Percentiles rank a stretch among this genome's conserved stretches.
phyloP scores from a whole-genome alignment of 2,888 invertebrate genomes.

The Cyclophora albipunctata region DNA sequence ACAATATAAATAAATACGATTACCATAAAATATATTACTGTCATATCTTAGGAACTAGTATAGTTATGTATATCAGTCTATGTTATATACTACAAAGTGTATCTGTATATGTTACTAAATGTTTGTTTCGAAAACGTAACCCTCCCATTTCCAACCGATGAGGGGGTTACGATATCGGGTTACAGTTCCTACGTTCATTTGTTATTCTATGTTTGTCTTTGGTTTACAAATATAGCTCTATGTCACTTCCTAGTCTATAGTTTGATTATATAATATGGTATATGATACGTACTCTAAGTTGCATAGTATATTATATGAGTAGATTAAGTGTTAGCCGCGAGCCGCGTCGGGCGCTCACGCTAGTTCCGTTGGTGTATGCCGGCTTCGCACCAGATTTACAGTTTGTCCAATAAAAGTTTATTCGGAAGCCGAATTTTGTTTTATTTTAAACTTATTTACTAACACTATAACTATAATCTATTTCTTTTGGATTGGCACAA shows the following conservation, averaged over 20 bases:
- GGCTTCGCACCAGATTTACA: conserved; percentile 47
- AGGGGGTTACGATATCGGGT: conserved; percentile 31
- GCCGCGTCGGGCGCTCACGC: conserved; percentile 15
- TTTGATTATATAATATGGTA: conserved; percentile 24
- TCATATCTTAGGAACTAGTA: conserved; percentile 36
- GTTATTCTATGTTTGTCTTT: conserved; percentile 7
- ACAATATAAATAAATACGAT: conserved; percentile 37
- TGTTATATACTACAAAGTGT: too few species aligned
- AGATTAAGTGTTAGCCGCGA: conserved; percentile 18
- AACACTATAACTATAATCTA: too few species aligned
- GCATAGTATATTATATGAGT: conserved; percentile 30
- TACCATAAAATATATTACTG: conserved; percentile 33
- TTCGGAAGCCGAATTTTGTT: conserved; percentile 59
- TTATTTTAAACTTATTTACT: conserved; percentile 22
- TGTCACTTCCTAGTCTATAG: conserved; percentile 61
- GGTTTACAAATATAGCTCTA: conserved; percentile 53
- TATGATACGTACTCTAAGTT: conserved; percentile 27
- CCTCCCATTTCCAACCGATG: conserved; percentile 40
- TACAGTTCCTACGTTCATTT: conserved; percentile 35
- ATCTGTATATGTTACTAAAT: neutral
- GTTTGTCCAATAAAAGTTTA: conserved; percentile 71
- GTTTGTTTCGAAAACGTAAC: too few species aligned
- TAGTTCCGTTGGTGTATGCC: conserved; percentile 60
- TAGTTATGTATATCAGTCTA: conserved; percentile 22
- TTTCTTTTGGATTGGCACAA: too few species aligned